Evolutionary conservation across 2,797 vertebrate genomes (phyloP), one percentile per base, ranked within the genome.

Genomic region (Amniataba percoides): DNA sequence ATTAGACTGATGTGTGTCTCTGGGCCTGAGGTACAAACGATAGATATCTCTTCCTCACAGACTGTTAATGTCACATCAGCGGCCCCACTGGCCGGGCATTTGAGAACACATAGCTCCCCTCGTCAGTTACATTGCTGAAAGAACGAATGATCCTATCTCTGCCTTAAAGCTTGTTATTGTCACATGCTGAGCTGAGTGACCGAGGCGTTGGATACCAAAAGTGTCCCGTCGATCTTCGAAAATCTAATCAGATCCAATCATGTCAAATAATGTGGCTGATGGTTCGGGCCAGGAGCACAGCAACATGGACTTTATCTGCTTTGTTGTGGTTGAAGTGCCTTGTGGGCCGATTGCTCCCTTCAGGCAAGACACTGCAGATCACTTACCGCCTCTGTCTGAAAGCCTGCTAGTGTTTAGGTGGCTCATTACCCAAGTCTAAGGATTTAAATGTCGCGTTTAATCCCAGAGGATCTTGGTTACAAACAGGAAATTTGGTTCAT

Each of bases 211-310:
- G 53, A 74, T 27, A 34, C 5, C 48, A 66, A 57, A 31, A 64
- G 40, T 15, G 16, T 0, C 27, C 52, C 60, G 55, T 69, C 46
- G 10, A 18, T 68, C 40, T 31, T 42, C n/a, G 19, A 46, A 70
- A 72, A 72, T 71, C 53, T 36, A 65, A 78, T 85, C 65, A 58
- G 51, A 71, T 64, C 45, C 51, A 39, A 23, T 74, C 27, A 10
- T 4, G 18, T 57, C 40, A 39, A 51, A 46, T 53, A 18, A 74
- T 23, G n/a, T 23, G 49, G 23, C 19, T 53, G 25, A 36, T 2
- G 19, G 27, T 60, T 21, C 13, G 15, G 15, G 27, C 25, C 42
- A 46, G 65, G 60, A 31, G 43, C 23, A 64, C 52, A 63, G 14
- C 34, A 61, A 21, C 36, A 27, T 51, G 27, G 18, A 78, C 60